Conservation (phyloP, 2,888 invertebrate species). For the Rhagium mordax region DNA sequence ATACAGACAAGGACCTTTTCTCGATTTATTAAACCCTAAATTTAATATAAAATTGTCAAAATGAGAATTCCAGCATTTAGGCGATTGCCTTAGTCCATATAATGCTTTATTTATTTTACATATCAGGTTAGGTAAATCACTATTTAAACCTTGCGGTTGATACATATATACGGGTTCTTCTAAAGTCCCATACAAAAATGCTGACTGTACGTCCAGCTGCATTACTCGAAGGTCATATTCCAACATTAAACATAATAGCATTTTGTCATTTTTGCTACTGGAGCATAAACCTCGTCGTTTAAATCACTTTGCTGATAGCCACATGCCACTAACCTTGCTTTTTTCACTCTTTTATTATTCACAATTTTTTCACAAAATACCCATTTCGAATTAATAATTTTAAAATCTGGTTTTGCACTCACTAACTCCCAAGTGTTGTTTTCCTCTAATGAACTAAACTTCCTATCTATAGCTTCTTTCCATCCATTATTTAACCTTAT, state of each 20-base stretch:
- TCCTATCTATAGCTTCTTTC: not conserved
- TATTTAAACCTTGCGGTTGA: not conserved
- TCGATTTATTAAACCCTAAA: not conserved
- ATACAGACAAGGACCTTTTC: not conserved
- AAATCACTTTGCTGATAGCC: constrained; percentile 16
- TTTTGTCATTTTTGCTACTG: not conserved
- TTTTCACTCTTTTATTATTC: not conserved
- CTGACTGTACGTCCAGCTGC: not conserved
- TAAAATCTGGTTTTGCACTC: not conserved
- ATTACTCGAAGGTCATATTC: not conserved
- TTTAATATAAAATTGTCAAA: constrained; percentile 2
- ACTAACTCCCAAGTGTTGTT: not conserved
- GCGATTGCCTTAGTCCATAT: constrained; percentile 7
- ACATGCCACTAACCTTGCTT: not conserved
- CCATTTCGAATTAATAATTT: not conserved
- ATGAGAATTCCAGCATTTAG: constrained; percentile 4
- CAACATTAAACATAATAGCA: not conserved
- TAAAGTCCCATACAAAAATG: not conserved
- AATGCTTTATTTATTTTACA: not conserved
- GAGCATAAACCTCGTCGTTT: not conserved
- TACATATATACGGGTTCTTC: not conserved
- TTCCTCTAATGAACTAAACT: not conserved
- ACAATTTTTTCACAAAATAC: not conserved
- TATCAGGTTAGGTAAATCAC: not conserved
- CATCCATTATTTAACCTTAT: not conserved